These are phyloP conservation scores for Drosophila melanosoma DNA, from an alignment of 2,888 invertebrate genomes.

Conservation along the genomic window DNA sequence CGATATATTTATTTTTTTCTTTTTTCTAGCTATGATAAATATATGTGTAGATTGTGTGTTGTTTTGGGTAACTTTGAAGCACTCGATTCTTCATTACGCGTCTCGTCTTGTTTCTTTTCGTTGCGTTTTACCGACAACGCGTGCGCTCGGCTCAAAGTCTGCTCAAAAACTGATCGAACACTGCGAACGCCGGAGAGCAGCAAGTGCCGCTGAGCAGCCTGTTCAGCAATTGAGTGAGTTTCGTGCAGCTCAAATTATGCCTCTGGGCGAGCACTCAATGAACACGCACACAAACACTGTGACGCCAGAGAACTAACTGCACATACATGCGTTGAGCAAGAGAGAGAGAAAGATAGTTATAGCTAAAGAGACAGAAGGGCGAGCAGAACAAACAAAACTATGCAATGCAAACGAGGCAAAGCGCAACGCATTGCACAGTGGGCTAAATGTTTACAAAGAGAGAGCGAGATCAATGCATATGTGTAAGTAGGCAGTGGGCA, in stretches of 20 bases:
- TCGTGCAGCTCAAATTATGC: slow-evolving; percentile 54
- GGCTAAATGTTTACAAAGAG: slow-evolving; percentile 49
- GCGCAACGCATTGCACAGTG: slow-evolving; percentile 72
- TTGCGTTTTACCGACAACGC: slow-evolving; percentile 57
- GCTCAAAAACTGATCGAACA: slow-evolving; percentile 83
- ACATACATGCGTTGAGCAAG: slow-evolving; percentile 13
- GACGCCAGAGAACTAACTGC: slow-evolving; percentile 14
- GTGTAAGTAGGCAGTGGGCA: slow-evolving; percentile 34
- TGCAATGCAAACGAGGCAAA: slow-evolving; percentile 66
- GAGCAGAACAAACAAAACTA: slow-evolving; percentile 71
- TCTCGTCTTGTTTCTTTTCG: slow-evolving; percentile 40
- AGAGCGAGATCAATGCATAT: slow-evolving; percentile 6
- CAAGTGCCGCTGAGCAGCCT: slow-evolving; percentile 59
- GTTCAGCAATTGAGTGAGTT: slow-evolving; percentile 39
- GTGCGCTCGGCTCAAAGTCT: slow-evolving; percentile 82
- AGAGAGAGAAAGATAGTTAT: neutral
- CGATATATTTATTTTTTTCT: slow-evolving; percentile 19
- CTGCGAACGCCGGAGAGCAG: slow-evolving; percentile 53
- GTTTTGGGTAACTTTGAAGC: slow-evolving; percentile 54
- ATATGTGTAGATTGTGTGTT: slow-evolving; percentile 31
- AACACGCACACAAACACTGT: slow-evolving; percentile 73
- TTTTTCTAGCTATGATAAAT: slow-evolving; percentile 59
- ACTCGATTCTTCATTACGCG: slow-evolving; percentile 57
- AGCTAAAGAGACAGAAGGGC: slow-evolving; percentile 29
- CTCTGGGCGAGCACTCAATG: slow-evolving; percentile 77